Base-by-base conservation (phyloP, 2,888 invertebrate species). In the Ectropis crepuscularia region DNA sequence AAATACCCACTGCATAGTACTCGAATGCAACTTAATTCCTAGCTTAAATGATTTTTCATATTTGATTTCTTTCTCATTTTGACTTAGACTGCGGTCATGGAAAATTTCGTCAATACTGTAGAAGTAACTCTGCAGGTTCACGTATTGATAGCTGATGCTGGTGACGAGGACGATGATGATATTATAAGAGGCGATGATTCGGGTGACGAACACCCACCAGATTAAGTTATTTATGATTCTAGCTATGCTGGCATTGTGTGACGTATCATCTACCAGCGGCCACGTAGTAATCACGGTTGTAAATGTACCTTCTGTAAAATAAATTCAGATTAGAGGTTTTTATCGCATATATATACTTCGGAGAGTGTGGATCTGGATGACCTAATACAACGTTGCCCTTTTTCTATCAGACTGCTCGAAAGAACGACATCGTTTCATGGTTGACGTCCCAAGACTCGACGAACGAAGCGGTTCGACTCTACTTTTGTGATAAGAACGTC, bases 121-220 rank as follows among this genome's bases (percentile, higher is more conserved):
- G 69, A 88, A 89, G 68, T 88, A 89, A 16, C 78, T 81, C 36
- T 79, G 75, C 37, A 88, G 54, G 61, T 83, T 83, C 53, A 73
- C 78, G 60, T 74, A 88, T 69, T 87, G 88, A 55, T 81, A 71
- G 28, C 81, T 79, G 5, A 81, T 72, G 46, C 73, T 68, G 0
- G 77, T 75, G 0, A 74, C 71, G 6, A 81, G 53, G 5, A 73
- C 57, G 5, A 81, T 70, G 38, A 83, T 69, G 11, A 81, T 59
- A 39, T 66, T 61, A 57, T 76, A 80, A 5, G 71, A 41, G 5
- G 70, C 73, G 4, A 74, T 57, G 9, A 75, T 43, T 2, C 79
- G 72, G 6, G 65, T 63, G 36, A 80, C 12, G 36, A 77, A 74
- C 5, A 80, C 53, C 77, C 77, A 79, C 78, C 79, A 82, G 0